Evolutionary conservation across 2,113 vertebrate species (phyloP).

Genomic region (Mystacornis crossleyi): DNA sequence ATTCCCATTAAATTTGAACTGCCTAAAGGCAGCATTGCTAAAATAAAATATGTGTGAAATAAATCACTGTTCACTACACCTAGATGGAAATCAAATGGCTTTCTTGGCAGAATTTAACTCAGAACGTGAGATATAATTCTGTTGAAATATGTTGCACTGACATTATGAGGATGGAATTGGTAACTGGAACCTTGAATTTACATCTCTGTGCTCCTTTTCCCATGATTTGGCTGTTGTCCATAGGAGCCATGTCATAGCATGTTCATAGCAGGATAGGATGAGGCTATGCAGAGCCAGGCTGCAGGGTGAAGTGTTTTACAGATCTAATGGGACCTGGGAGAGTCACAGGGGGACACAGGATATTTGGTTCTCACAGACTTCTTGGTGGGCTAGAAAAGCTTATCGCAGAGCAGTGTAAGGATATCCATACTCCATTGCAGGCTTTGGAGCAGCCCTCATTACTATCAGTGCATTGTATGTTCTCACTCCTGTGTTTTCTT

Average conservation of each 20-base stretch:
- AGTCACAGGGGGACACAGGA: not conserved
- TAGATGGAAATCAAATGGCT: not conserved
- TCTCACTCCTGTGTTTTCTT: not conserved
- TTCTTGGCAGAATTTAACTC: not conserved
- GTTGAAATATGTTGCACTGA: not conserved
- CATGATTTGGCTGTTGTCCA: not conserved
- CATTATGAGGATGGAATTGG: not conserved
- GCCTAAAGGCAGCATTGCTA: not conserved
- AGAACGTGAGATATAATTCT: not conserved
- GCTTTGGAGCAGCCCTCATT: not conserved
- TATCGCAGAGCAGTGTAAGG: not conserved
- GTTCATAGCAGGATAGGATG: not conserved
- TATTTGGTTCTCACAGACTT: rapidly evolving
- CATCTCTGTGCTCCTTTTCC: not conserved
- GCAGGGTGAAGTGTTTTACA: not conserved
- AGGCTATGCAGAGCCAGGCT: not conserved
- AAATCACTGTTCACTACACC: not conserved
- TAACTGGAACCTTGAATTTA: not conserved
- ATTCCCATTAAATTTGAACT: constrained; percentile 4
- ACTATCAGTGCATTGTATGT: not conserved
- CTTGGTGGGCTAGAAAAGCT: not conserved
- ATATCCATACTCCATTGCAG: not conserved
- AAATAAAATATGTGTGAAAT: not conserved
- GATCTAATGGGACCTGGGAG: not conserved
- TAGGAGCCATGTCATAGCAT: not conserved